Evolutionary conservation across 2,888 invertebrate species (phyloP).

Genomic region (Nephrotoma appendiculata): DNA sequence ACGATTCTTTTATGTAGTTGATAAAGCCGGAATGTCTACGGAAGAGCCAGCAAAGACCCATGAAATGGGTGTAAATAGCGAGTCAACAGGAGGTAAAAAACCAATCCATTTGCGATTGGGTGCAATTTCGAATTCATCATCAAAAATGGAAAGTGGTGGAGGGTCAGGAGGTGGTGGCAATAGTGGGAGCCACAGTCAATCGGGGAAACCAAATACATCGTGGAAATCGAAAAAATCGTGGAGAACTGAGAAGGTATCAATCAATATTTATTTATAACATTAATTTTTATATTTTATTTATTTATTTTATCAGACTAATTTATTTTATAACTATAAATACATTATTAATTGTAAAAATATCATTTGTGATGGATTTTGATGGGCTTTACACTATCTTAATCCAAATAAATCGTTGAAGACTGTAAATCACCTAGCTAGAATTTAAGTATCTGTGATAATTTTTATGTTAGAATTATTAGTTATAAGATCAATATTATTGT

Average conservation of each 20-base stretch:
- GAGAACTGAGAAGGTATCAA: conserved; percentile 11
- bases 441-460: background rate
- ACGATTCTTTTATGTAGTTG: background rate
- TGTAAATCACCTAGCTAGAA: background rate
- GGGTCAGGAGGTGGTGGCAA: background rate
- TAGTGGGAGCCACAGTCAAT: background rate
- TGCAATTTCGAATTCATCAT: conserved; percentile 10
- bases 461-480: background rate
- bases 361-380: background rate
- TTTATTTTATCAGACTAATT: background rate
- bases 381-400: background rate
- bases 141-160: background rate
- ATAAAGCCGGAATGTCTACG: background rate
- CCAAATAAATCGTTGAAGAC: background rate
- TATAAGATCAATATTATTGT: background rate
- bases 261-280: background rate
- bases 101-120: conserved; percentile 16
- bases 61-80: conserved; percentile 4
- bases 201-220: background rate
- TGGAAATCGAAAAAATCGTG: conserved; percentile 11
- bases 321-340: background rate
- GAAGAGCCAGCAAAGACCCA: conserved; percentile 7
- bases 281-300: background rate
- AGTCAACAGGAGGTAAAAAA: conserved; percentile 12
- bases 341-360: background rate